These are phyloP conservation scores for Drosophila phalerata DNA, from an alignment of 2,888 invertebrate genomes.

Conservation along the genomic window DNA sequence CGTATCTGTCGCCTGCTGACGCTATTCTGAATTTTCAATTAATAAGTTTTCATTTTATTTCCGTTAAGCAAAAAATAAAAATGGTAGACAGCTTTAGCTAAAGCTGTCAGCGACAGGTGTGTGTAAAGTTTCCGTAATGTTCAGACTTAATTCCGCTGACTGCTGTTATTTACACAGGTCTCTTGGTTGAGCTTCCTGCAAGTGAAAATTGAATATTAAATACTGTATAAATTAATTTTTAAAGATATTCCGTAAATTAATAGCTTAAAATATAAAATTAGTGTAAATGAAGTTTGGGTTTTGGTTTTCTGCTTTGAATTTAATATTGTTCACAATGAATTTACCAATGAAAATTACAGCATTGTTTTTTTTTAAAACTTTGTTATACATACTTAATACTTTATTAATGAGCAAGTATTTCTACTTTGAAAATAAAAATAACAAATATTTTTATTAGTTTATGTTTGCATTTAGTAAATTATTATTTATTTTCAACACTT, in stretches of 20 bases:
- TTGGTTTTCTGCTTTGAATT: no score
- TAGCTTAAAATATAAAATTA: no score
- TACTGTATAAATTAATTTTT: neutral
- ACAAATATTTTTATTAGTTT: neutral
- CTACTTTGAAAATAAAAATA: no score
- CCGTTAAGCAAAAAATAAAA: constrained; percentile 19
- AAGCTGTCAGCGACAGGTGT: constrained; percentile 70
- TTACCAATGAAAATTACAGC: no score
- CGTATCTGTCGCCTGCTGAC: constrained; percentile 32
- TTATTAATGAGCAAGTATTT: no score
- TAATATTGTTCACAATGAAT: no score
- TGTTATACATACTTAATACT: no score
- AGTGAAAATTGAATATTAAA: constrained; percentile 1
- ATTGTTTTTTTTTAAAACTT: no score
- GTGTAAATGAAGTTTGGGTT: no score
- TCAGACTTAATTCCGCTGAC: constrained; percentile 18
- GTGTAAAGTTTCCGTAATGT: constrained; percentile 41
- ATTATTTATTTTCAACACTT: neutral
- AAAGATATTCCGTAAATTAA: no score
- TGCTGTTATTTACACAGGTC: constrained; percentile 23
- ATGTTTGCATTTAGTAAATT: neutral
- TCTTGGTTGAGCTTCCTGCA: constrained; percentile 14
- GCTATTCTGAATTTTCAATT: constrained; percentile 65
- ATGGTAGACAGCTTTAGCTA: constrained; percentile 36
- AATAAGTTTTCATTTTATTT: constrained; percentile 67